Evolutionary conservation across 1,140 invertebrate genomes (phyloP), one percentile per base, ranked within the genome.

Genomic region (Aphaenogaster rudis): DNA sequence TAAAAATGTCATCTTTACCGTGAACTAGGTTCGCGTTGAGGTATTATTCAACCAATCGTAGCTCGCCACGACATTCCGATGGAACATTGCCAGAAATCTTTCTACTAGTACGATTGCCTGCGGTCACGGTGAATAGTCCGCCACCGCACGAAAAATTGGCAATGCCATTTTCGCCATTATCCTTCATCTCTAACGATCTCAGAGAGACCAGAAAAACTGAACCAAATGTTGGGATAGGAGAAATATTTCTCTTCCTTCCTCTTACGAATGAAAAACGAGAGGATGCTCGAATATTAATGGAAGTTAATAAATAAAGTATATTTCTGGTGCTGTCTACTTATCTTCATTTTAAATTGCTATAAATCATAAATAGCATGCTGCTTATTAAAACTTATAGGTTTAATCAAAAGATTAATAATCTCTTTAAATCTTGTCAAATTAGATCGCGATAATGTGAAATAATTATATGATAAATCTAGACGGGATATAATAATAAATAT

Each of bases 21-120:
- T 21, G 21, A 42, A 21, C 13, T 36, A 67, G 33, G 45, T 66
- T 80, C n/a, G 45, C 61, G n/a, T n/a, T 21, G 45, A 67, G 45
- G 61, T 80, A 80, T 80, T 80, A 80, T 67, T 59, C 45, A 28
- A 67, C 61, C 77, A 80, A 80, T 77, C 54, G 74, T 42, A 61
- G 54, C n/a, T 6, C 54, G 17, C 74, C 74, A 39, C 61, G 77
- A 77, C 72, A 67, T 80, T 66, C 48, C 77, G 21, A 61, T 82
- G 80, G 80, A 82, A 74, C 80, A 17, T 57, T 82, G 80, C 80
- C 80, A 82, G 69, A 82, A 82, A 59, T 82, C 80, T 76, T 74
- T 82, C 54, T 48, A 15, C 67, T 50, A 28, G 54, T 50, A 57
- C 59, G 69, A 76, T 74, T 74, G 54, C 64, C 80, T 52, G 67